phyloP scores from a whole-genome alignment of 92 coral and sea anemone species.

The Siderastrea siderea region DNA sequence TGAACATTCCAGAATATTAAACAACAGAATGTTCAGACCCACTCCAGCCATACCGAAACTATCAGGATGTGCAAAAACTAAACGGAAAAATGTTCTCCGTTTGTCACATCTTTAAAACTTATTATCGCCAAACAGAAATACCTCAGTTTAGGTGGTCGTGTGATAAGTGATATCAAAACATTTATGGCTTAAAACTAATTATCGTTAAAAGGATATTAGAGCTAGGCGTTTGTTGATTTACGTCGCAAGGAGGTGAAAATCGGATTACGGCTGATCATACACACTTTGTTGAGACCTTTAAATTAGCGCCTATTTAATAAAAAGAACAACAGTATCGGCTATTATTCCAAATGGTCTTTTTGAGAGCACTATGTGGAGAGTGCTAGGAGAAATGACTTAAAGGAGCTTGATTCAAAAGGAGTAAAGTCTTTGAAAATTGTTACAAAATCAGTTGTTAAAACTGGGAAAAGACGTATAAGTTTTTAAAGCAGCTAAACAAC shows the following conservation, averaged over 20 bases:
- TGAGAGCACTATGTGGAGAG: too few relatives aligned
- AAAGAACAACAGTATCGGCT: too few relatives aligned
- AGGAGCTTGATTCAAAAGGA: neutral
- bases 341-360: too few relatives aligned
- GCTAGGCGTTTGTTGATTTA: slow-evolving; percentile 30
- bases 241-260: slow-evolving; percentile 17
- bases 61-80: neutral
- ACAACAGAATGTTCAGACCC: neutral
- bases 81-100: neutral
- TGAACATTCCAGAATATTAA: slow-evolving; percentile 4
- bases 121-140: neutral
- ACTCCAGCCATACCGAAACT: neutral
- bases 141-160: slow-evolving; percentile 1
- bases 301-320: neutral
- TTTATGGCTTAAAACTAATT: neutral
- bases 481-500: neutral
- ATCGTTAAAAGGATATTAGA: slow-evolving; percentile 19
- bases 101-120: slow-evolving; percentile 13
- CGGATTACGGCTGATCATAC: slow-evolving; percentile 14
- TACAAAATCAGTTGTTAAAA: neutral
- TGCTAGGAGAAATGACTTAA: neutral
- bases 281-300: slow-evolving; percentile 17
- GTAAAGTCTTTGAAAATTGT: neutral
- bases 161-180: slow-evolving; percentile 7
- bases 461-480: neutral